A percentile compares a stretch with the other conserved stretches of the same genome.
phyloP scores from a whole-genome alignment of 2,113 vertebrate genomes.

The Leucopsar rothschildi region DNA sequence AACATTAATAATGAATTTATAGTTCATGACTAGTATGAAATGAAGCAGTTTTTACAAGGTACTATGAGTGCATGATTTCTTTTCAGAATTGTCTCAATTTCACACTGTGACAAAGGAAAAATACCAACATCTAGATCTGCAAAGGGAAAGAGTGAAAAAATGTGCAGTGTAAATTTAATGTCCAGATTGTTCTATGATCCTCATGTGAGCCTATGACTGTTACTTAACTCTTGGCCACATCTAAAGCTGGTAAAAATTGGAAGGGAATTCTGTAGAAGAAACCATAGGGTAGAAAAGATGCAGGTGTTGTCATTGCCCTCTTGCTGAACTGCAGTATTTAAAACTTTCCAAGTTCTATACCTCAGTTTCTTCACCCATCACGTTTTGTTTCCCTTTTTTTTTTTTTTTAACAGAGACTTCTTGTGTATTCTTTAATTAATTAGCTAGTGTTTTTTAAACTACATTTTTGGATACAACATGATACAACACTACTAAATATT shows the following conservation, averaged over 20 bases:
- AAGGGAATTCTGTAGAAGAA: background rate
- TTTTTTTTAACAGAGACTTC: background rate
- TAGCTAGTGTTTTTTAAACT: background rate
- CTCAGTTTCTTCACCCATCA: background rate
- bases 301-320: accelerated
- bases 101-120: background rate
- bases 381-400: background rate
- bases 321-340: background rate
- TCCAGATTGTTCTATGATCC: background rate
- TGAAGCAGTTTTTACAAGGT: background rate
- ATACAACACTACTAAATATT: background rate
- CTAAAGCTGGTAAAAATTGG: background rate
- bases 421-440: background rate
- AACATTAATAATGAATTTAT: background rate
- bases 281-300: background rate
- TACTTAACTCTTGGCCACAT: background rate
- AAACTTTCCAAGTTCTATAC: background rate
- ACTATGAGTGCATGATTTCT: background rate
- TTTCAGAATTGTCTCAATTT: background rate
- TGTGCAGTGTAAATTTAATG: background rate
- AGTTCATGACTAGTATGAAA: background rate
- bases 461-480: background rate
- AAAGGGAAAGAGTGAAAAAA: background rate
- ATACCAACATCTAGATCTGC: background rate
- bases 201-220: background rate